Base-by-base conservation (phyloP, 2,113 vertebrate species). In the Oenanthe oenanthe region DNA sequence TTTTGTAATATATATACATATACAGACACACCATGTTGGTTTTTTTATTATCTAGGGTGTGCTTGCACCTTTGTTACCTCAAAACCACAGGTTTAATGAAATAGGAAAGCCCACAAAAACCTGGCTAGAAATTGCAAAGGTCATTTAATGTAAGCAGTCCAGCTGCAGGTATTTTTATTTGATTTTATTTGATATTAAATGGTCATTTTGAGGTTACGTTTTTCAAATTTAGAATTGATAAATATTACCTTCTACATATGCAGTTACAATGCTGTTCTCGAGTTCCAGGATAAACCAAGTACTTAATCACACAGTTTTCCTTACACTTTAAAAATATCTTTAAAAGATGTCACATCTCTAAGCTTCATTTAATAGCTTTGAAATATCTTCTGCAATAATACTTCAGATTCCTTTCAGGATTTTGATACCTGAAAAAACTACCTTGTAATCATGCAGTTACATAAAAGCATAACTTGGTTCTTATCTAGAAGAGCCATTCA, bases 1-100 rank as follows among this genome's bases (percentile, higher is more conserved):
- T 73, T 47, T 45, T 56, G 19, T 13, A 7, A 5, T 60, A 24
- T 17, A 34, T n/a, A 14, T 20, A 50, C 4, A 42, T 5, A 65
- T 2, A 57, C 2, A 77, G 1, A 58, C 5, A 50, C 2, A n/a
- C 2, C 2, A 5, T 8, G 3, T 24, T 61, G 24, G 3, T 16
- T 65, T 92, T 60, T 61, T 22, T 60, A 42, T 86, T 68, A 73
- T 45, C 28, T 70, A 70, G 9, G 7, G 17, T 15, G 7, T 48
- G 42, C 19, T 50, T 71, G 18, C 25, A 77, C 15, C 13, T 66
- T 70, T 32, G 31, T 65, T 57, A 80, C 40, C 16, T 5, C 32
- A 73, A 61, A 87, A 89, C 4, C 12, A 90, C 12, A 66, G 31
- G 76, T 66, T 48, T 40, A 68, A 61, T 57, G 4, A 4, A 22